Percentiles rank a stretch among this genome's conserved stretches.
Evolutionary conservation across 2,888 invertebrate genomes (phyloP).

Genomic region (Xanthostigma xanthostigma): DNA sequence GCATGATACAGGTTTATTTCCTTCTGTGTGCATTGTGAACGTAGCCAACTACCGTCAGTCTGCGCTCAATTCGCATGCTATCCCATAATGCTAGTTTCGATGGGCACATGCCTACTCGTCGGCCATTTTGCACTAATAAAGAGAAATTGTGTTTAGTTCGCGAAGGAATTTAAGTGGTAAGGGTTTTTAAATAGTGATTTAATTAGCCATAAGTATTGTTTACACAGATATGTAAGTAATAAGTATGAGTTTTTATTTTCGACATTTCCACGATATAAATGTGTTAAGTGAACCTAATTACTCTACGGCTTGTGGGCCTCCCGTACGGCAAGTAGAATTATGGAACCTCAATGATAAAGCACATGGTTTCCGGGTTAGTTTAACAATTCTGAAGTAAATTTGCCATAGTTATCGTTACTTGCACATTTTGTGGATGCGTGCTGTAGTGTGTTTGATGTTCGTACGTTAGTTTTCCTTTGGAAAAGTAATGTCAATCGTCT

Average conservation of each 20-base stretch:
- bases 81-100: conserved; percentile 38
- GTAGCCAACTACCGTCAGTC: background rate
- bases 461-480: too few relatives aligned
- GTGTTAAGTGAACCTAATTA: conserved; percentile 1
- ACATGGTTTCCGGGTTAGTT: conserved; percentile 35
- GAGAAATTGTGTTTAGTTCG: conserved; percentile 46
- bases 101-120: conserved; percentile 49
- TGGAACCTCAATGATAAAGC: conserved; percentile 30
- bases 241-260: too few relatives aligned
- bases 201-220: too few relatives aligned
- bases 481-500: too few relatives aligned
- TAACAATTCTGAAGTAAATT: conserved; percentile 18
- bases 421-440: conserved; percentile 3
- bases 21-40: too few relatives aligned
- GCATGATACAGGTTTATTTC: too few relatives aligned
- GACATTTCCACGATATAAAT: background rate
- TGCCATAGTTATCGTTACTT: conserved; percentile 21
- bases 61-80: background rate
- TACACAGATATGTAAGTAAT: too few relatives aligned
- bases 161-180: conserved; percentile 44
- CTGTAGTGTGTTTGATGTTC: too few relatives aligned
- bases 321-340: conserved; percentile 24
- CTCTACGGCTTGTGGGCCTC: conserved; percentile 22
- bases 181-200: conserved; percentile 16
- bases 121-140: conserved; percentile 53